Base-by-base conservation (phyloP, 1,140 invertebrate genomes). In the Hormaphis cornu region DNA sequence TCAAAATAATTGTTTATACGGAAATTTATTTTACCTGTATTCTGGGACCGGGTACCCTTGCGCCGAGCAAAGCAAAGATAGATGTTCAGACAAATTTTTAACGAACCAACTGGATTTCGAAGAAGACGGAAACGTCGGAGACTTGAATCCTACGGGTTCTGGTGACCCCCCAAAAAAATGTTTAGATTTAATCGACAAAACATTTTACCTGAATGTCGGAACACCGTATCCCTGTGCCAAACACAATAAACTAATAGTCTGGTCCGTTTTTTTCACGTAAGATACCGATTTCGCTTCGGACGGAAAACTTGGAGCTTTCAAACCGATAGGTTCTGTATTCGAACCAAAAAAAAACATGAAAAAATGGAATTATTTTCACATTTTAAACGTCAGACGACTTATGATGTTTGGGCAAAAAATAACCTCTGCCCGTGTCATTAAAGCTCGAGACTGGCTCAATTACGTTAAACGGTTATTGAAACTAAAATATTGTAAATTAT, bases 11-110 rank as follows among this genome's bases (percentile, higher is more conserved):
- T n/a, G n/a, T n/a, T n/a, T n/a, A n/a, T n/a, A n/a, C n/a, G n/a
- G n/a, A n/a, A n/a, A n/a, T n/a, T n/a, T 74, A 50, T 44, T 78
- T 61, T 84, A 86, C 86, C 84, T 86, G 81, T 85, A 86, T 73
- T 80, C 78, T 58, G 86, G 86, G 73, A 84, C 81, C 71, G 87
- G 87, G 76, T 82, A 87, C 70, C 82, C 84, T 79, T 87, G 85
- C 35, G 83, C 84, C 70, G 83, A 82, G 77, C 85, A 86, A 59
- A 85, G 76, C 53, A 86, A 73, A 73, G 81, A 81, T 76, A 81
- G 61, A 72, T 73, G 73, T 46, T 72, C 70, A 8, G 50, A 66
- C 16, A 56, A 33, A 16, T 40, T 50, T 71, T 74, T 75, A 69
- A 74, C 74, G 56, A 78, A 74, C 35, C 76, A 76, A 44, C 73